Percentiles rank a stretch among this genome's conserved stretches.
Evolutionary conservation across 2,797 vertebrate species (phyloP).

Genomic region (Sylvia borin): DNA sequence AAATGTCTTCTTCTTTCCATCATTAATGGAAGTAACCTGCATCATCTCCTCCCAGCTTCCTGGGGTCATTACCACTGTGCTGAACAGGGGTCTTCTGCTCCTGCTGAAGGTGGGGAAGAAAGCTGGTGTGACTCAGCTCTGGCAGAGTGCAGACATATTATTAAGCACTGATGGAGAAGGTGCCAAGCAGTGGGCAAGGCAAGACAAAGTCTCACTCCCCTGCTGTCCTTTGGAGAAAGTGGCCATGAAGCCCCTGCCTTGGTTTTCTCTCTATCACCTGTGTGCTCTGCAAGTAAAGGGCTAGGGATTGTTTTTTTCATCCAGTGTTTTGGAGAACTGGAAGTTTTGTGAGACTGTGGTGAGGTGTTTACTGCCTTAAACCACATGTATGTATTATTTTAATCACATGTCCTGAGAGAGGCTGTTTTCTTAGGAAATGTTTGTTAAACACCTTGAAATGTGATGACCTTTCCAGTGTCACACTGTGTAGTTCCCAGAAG

Average conservation of each 20-base stretch:
- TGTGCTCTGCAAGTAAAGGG: background rate
- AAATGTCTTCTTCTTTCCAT: background rate
- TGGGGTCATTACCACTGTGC: background rate
- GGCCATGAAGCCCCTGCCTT: background rate
- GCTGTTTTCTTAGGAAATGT: background rate
- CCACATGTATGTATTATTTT: background rate
- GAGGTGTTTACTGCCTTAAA: background rate
- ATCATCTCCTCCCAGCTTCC: background rate
- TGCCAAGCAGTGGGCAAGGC: background rate
- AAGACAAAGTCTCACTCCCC: background rate
- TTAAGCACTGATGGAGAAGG: background rate
- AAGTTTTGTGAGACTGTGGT: background rate
- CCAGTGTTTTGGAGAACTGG: background rate
- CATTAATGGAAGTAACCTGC: background rate
- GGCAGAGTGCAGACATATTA: background rate
- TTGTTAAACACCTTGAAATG: conserved; percentile 3
- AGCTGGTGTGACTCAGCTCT: background rate
- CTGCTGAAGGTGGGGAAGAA: background rate
- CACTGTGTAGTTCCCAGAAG: background rate
- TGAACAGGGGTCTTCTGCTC: background rate
- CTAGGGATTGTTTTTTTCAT: background rate
- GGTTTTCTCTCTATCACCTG: background rate
- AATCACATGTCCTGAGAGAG: background rate
- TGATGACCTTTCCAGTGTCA: background rate
- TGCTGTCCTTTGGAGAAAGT: background rate